These are phyloP conservation scores for Polyodon spathula DNA, from an alignment of 2,113 vertebrate genomes.

Conservation along the genomic window DNA sequence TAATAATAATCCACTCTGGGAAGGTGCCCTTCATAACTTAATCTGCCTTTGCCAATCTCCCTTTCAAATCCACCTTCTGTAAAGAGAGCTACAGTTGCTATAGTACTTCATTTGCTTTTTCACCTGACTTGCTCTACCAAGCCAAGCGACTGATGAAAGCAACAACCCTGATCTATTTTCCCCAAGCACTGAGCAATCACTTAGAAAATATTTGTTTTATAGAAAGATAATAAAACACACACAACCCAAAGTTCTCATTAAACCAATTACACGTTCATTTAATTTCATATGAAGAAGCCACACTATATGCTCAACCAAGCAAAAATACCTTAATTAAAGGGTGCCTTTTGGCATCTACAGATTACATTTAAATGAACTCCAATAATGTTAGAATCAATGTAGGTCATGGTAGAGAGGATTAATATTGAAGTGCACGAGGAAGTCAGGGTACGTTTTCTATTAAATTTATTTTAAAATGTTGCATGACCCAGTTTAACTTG, in stretches of 20 bases:
- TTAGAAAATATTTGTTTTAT: conserved; percentile 27
- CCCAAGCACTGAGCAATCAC: conserved; percentile 1
- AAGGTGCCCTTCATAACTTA: not conserved
- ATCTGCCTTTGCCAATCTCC: not conserved
- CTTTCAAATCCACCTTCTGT: not conserved
- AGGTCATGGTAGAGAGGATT: conserved; percentile 23
- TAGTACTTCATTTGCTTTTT: not conserved
- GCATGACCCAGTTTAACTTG: too few species aligned
- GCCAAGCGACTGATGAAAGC: not conserved
- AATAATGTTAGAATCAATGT: conserved; percentile 26
- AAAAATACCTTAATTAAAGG: conserved; percentile 28
- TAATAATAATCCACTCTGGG: too few species aligned
- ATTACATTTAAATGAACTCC: conserved; percentile 33
- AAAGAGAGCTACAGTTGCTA: not conserved
- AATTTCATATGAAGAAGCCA: conserved; percentile 16
- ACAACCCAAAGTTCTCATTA: conserved; percentile 30
- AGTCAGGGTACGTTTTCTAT: conserved; percentile 15
- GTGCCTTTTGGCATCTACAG: conserved; percentile 22
- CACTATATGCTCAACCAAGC: conserved; percentile 17
- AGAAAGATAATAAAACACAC: conserved; percentile 21
- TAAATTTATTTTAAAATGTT: conserved; percentile 23
- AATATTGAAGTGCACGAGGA: conserved; percentile 19
- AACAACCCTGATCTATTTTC: not conserved
- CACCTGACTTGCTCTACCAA: not conserved
- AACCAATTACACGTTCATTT: conserved; percentile 21